Conservation (phyloP, 2,113 vertebrate genomes). For the Arizona elegans region DNA sequence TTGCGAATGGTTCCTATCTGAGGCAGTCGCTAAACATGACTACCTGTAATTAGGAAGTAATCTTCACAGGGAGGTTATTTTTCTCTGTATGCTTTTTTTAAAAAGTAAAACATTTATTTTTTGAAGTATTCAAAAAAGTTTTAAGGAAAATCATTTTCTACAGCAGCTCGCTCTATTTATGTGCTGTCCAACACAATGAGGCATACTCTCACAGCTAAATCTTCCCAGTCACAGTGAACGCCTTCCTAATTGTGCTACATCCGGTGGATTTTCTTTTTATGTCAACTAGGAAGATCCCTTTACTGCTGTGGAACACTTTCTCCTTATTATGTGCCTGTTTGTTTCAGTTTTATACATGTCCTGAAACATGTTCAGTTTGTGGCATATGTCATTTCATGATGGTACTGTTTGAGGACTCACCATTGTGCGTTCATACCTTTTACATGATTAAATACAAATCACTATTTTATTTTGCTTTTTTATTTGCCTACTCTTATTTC, state of each 20-base stretch:
- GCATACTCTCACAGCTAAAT: not conserved
- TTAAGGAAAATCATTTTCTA: not conserved
- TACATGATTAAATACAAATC: not conserved
- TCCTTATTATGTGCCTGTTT: not conserved
- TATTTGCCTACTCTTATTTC: not conserved
- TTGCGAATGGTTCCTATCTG: not conserved
- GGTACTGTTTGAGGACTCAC: not conserved
- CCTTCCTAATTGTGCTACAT: not conserved
- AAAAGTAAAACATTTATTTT: not conserved
- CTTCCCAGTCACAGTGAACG: not conserved
- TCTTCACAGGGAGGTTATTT: not conserved
- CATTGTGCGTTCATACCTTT: not conserved
- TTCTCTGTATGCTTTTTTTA: not conserved
- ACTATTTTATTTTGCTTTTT: not conserved
- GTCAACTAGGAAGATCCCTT: not conserved
- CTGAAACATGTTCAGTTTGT: not conserved
- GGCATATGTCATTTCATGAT: not conserved
- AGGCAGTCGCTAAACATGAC: not conserved
- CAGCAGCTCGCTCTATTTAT: not conserved
- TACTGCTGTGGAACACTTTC: not conserved
- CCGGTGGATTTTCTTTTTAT: not conserved
- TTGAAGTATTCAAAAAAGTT: not conserved
- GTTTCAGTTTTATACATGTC: not conserved
- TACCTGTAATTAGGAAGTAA: not conserved
- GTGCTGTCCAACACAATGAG: not conserved